phyloP scores from a whole-genome alignment of 2,888 invertebrate species.

The Tipula confusa region DNA sequence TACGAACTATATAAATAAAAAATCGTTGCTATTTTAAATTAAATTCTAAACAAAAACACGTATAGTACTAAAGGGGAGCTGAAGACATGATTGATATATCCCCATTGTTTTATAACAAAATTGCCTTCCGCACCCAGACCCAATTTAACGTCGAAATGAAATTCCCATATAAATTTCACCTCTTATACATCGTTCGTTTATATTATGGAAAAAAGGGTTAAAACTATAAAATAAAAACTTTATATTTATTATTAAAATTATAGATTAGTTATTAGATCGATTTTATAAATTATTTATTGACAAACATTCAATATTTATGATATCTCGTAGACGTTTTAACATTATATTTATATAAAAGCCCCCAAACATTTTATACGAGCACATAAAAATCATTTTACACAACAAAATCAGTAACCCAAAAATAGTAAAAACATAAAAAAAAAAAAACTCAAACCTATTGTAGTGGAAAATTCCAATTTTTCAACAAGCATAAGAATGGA shows the following conservation, averaged over 20 bases:
- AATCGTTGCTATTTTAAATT: neutral
- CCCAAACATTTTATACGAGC: neutral
- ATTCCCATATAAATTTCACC: neutral
- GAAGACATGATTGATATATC: neutral
- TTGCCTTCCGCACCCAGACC: slow-evolving; percentile 3
- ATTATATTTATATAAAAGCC: neutral
- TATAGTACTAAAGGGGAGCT: neutral
- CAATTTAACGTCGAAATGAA: neutral
- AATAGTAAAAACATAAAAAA: neutral
- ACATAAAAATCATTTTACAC: neutral
- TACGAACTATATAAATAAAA: neutral
- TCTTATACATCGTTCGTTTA: neutral
- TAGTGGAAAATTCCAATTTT: slow-evolving; percentile 20
- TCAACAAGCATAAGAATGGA: neutral
- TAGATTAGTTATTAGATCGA: neutral
- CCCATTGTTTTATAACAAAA: neutral
- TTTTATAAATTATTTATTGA: slow-evolving; percentile 15
- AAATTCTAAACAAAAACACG: neutral
- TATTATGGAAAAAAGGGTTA: neutral
- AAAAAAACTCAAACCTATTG: neutral
- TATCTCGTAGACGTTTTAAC: slow-evolving; percentile 8
- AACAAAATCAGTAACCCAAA: slow-evolving; percentile 20
- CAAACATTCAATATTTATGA: neutral
- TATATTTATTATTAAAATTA: slow-evolving; percentile 14
- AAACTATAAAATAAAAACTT: neutral